Percentiles rank a stretch among this genome's conserved stretches.
These are phyloP conservation scores for Rhinogobius similis DNA, from an alignment of 2,113 vertebrate species.

Conservation along the genomic window DNA sequence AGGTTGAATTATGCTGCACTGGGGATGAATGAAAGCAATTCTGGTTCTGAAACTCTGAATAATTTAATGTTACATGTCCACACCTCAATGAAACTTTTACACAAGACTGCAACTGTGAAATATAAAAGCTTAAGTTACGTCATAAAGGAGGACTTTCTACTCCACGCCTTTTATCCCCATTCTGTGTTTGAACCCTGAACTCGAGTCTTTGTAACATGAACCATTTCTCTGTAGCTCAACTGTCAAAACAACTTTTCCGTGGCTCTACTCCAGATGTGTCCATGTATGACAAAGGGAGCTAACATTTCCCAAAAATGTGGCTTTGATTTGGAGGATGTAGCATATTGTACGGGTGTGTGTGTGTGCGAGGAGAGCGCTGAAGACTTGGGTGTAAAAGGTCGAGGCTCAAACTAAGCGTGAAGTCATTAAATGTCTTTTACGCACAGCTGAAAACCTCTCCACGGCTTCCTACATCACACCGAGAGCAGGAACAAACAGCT, in stretches of 20 bases:
- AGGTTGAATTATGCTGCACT: no score
- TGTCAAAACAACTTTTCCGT: conserved; percentile 66
- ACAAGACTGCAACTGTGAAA: not conserved
- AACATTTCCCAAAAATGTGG: conserved; percentile 36
- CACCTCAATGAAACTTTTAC: not conserved
- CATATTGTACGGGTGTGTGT: conserved; percentile 11
- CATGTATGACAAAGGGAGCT: conserved; percentile 16
- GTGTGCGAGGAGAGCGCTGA: not conserved
- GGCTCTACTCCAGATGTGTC: conserved; percentile 62
- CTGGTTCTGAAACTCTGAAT: no score
- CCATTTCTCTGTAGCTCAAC: conserved; percentile 50
- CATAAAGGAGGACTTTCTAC: not conserved
- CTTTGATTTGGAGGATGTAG: conserved; percentile 48
- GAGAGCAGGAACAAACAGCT: conserved; percentile 83
- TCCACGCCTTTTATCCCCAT: conserved; percentile 8
- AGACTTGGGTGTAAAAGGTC: conserved; percentile 42
- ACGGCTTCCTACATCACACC: conserved; percentile 77
- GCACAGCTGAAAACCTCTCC: conserved; percentile 44
- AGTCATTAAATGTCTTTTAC: conserved; percentile 52
- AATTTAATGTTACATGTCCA: not conserved
- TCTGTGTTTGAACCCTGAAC: conserved; percentile 36
- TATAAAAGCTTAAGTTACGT: not conserved
- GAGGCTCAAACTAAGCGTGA: conserved; percentile 73
- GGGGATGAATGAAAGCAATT: no score
- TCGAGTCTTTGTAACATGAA: conserved; percentile 38